Percentiles rank a stretch among this genome's conserved stretches.
phyloP scores from a whole-genome alignment of 2,797 vertebrate species.

The Hydrocynus forskahlii region DNA sequence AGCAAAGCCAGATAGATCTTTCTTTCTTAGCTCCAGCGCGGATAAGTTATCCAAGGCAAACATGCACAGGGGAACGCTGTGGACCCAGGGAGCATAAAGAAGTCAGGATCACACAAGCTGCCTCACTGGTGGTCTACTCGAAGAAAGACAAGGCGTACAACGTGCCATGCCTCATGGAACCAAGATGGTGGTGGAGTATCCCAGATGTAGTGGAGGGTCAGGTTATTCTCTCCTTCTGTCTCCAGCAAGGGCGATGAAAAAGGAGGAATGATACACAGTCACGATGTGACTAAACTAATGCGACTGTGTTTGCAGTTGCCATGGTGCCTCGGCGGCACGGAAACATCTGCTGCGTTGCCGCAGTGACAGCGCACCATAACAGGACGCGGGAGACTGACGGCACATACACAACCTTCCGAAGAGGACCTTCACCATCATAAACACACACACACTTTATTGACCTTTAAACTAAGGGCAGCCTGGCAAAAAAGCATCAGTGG shows the following conservation, averaged over 20 bases:
- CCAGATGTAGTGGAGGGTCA: background rate
- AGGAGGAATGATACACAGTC: constrained; percentile 51
- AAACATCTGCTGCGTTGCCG: constrained; percentile 70
- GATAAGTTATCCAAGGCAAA: background rate
- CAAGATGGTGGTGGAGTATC: constrained; percentile 17
- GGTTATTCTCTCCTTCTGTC: constrained; percentile 27
- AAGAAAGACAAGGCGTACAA: constrained; percentile 17
- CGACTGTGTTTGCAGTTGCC: constrained; percentile 59
- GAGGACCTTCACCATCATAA: constrained; percentile 46
- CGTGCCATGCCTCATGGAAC: constrained; percentile 9
- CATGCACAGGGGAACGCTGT: constrained; percentile 16
- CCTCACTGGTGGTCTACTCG: constrained; percentile 22
- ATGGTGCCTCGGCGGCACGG: constrained; percentile 58
- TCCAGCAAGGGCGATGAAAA: constrained; percentile 40
- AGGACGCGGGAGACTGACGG: constrained; percentile 58
- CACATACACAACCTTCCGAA: background rate
- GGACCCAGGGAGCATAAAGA: constrained; percentile 20
- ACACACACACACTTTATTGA: constrained; percentile 45
- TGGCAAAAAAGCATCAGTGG: constrained; percentile 45
- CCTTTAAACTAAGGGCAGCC: constrained; percentile 40
- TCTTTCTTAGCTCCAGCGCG: constrained; percentile 22
- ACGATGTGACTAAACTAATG: constrained; percentile 50
- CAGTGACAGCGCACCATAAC: constrained; percentile 68
- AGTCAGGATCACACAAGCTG: constrained; percentile 14
- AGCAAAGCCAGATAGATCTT: constrained; percentile 31